These are phyloP conservation scores for Xyliphius kryptos DNA, from an alignment of 2,113 vertebrate genomes.

Conservation along the genomic window DNA sequence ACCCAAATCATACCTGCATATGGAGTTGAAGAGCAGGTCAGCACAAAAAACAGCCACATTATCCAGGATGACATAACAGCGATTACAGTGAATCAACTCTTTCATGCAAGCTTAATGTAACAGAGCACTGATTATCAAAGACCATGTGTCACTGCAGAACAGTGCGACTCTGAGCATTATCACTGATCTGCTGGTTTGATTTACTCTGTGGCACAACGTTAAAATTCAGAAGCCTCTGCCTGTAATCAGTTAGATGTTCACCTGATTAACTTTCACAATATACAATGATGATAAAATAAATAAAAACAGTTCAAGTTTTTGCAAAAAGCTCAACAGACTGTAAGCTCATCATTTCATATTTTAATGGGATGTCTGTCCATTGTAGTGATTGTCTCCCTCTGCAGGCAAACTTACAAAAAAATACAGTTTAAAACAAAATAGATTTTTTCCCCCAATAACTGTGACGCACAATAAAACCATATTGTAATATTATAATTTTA, in stretches of 20 bases:
- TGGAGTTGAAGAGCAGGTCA: not conserved
- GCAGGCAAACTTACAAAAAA: not conserved
- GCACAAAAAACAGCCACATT: not conserved
- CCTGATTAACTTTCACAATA: not conserved
- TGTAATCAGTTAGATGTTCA: not conserved
- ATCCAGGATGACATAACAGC: conserved; percentile 17
- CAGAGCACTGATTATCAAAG: not conserved
- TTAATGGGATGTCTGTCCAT: not conserved
- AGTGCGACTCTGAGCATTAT: not conserved
- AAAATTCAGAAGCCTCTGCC: not conserved
- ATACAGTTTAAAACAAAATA: not conserved
- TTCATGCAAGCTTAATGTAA: conserved; percentile 6
- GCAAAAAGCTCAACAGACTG: not conserved
- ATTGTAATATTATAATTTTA: no score
- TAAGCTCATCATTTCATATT: not conserved
- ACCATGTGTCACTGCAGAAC: not conserved
- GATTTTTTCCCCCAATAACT: no score
- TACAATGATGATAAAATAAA: no score
- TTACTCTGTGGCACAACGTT: not conserved
- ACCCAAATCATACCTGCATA: not conserved
- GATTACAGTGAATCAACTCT: conserved; percentile 2
- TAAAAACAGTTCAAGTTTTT: not conserved
- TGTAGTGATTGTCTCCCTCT: conserved; percentile 17
- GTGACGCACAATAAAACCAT: no score
- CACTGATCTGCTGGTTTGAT: not conserved